These are phyloP conservation scores for Felis catus DNA, from an alignment of 2,113 vertebrate genomes.

Conservation along the genomic window DNA sequence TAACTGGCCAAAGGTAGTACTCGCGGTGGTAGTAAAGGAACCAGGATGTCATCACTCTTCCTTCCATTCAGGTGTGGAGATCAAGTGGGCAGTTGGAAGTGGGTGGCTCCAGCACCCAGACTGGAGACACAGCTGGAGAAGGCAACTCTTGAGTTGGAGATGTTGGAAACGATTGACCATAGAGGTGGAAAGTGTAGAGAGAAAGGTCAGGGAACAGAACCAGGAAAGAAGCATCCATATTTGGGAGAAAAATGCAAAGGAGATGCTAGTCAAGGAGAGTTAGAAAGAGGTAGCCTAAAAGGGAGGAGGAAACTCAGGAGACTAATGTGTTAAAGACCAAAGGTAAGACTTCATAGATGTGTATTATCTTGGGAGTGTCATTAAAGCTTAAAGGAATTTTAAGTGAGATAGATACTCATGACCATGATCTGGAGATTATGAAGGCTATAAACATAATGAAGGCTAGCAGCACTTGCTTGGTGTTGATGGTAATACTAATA, in stretches of 20 bases:
- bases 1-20: not conserved
- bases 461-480: not conserved
- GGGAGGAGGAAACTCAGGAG: not conserved
- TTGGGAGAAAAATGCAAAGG: not conserved
- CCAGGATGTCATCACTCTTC: not conserved
- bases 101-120: not conserved
- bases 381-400: not conserved
- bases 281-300: not conserved
- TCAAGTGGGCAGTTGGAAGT: not conserved
- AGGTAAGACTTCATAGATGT: not conserved
- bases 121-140: not conserved
- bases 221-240: not conserved
- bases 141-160: not conserved
- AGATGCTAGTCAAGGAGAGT: not conserved
- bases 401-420: not conserved
- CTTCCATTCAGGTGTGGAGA: not conserved
- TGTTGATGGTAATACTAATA: not conserved
- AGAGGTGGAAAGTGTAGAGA: not conserved
- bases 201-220: not conserved
- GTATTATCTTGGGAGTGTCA: not conserved
- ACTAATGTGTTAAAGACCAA: not conserved
- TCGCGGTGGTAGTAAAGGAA: not conserved
- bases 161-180: not conserved
- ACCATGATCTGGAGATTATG: not conserved
- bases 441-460: not conserved